phyloP scores from a whole-genome alignment of 1,140 invertebrate species.

The Hirudo medicinalis region DNA sequence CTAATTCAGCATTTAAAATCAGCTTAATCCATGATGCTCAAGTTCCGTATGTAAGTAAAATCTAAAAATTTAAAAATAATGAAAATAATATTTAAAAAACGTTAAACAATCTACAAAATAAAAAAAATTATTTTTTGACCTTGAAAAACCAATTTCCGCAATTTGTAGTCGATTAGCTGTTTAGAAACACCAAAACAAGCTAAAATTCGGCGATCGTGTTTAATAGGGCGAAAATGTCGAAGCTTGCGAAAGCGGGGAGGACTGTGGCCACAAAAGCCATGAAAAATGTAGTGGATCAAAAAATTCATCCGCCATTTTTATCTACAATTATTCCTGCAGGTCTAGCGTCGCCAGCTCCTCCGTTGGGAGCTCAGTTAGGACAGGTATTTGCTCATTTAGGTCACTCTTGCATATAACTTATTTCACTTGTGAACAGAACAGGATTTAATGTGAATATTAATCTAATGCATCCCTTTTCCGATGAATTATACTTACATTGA shows the following conservation, averaged over 20 bases:
- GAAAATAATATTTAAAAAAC: too few relatives aligned
- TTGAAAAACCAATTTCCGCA: background rate
- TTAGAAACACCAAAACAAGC: background rate
- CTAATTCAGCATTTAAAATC: too few relatives aligned
- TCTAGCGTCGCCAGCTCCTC: conserved; percentile 69
- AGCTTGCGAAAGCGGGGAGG: conserved; percentile 12
- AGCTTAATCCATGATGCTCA: too few relatives aligned
- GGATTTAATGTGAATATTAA: background rate
- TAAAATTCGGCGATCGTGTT: background rate
- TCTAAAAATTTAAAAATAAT: too few relatives aligned
- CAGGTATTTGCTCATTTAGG: conserved; percentile 50
- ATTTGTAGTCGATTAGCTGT: background rate
- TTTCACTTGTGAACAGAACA: background rate
- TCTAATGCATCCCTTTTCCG: background rate
- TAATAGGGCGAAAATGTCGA: conserved; percentile 18
- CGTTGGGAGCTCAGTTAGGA: conserved; percentile 76
- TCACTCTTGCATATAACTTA: background rate
- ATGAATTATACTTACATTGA: background rate
- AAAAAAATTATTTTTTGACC: too few relatives aligned
- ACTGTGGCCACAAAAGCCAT: conserved; percentile 18
- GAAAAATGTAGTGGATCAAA: conserved; percentile 26
- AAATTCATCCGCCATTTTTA: conserved; percentile 39
- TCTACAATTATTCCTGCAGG: conserved; percentile 69
- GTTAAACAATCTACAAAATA: too few relatives aligned
- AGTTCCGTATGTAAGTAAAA: too few relatives aligned